phyloP scores from a whole-genome alignment of 2,888 invertebrate species.

The Creontiades dilutus region DNA sequence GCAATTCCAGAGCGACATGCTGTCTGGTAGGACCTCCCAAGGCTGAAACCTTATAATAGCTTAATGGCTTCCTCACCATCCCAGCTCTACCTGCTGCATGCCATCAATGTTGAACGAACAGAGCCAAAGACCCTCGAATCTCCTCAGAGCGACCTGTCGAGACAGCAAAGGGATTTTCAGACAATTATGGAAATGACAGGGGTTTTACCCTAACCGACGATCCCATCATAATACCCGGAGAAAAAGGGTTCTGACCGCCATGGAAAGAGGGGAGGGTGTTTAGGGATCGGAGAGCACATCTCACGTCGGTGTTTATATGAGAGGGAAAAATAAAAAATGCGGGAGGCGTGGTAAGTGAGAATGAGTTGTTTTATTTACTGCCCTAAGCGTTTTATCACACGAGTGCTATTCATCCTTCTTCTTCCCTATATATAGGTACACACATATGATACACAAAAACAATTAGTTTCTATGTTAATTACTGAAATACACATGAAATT shows the following conservation, averaged over 20 bases:
- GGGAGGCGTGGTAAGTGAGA: neutral
- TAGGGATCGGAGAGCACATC: constrained; percentile 18
- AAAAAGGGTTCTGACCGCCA: neutral
- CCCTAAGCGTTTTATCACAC: neutral
- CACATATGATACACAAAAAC: too few relatives aligned
- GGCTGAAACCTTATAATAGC: too few relatives aligned
- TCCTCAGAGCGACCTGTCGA: neutral
- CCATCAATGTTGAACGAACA: too few relatives aligned
- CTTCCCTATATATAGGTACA: neutral
- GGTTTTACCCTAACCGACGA: constrained; percentile 7
- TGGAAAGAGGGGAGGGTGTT: neutral
- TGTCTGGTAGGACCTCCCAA: too few relatives aligned
- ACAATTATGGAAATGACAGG: constrained; percentile 39
- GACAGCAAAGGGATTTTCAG: constrained; percentile 14
- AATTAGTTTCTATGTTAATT: too few relatives aligned
- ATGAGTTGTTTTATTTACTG: constrained; percentile 4
- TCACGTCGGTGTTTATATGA: constrained; percentile 18
- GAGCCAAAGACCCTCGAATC: too few relatives aligned
- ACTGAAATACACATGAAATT: too few relatives aligned
- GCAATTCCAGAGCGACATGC: too few relatives aligned
- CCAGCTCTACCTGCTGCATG: too few relatives aligned
- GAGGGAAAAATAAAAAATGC: neutral
- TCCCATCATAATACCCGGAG: constrained; percentile 22
- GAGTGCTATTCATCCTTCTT: neutral
- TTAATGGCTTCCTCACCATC: too few relatives aligned